Percentiles rank a stretch among this genome's conserved stretches.
These are phyloP conservation scores for Amniataba percoides DNA, from an alignment of 2,797 vertebrate genomes.

Conservation along the genomic window DNA sequence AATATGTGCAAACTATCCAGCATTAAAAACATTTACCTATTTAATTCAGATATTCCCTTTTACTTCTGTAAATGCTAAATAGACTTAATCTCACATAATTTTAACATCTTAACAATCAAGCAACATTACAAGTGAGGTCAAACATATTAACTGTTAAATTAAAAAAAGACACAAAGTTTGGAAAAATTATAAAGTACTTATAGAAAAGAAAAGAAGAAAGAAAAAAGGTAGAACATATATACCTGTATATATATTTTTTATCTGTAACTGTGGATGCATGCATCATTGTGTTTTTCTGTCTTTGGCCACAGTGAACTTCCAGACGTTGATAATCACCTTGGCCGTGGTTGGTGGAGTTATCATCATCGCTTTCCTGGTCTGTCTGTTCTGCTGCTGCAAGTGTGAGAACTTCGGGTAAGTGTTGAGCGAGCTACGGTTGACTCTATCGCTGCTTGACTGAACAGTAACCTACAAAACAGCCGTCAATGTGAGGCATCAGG, in stretches of 20 bases:
- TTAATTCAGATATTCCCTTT: neutral
- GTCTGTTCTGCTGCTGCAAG: conserved; percentile 93
- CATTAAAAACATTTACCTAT: too few species aligned
- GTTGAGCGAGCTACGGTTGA: neutral
- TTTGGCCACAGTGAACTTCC: conserved; percentile 91
- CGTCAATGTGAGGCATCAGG: neutral
- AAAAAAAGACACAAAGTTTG: neutral
- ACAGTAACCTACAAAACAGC: too few species aligned
- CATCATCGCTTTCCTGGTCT: conserved; percentile 87
- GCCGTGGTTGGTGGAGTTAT: conserved; percentile 88
- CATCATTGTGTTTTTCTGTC: conserved; percentile 2
- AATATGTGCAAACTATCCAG: too few species aligned
- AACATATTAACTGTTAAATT: neutral
- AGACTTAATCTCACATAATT: neutral
- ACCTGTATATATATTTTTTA: neutral
- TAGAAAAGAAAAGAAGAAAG: neutral
- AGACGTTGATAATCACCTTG: conserved; percentile 92
- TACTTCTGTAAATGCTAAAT: neutral
- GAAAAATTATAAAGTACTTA: neutral
- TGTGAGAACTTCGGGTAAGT: conserved; percentile 90
- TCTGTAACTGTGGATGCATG: neutral
- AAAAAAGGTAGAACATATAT: neutral
- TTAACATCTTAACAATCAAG: neutral
- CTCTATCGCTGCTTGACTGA: neutral
- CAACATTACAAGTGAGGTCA: neutral